Conservation (phyloP, 1,140 invertebrate species). For the Drosophila saltans region DNA sequence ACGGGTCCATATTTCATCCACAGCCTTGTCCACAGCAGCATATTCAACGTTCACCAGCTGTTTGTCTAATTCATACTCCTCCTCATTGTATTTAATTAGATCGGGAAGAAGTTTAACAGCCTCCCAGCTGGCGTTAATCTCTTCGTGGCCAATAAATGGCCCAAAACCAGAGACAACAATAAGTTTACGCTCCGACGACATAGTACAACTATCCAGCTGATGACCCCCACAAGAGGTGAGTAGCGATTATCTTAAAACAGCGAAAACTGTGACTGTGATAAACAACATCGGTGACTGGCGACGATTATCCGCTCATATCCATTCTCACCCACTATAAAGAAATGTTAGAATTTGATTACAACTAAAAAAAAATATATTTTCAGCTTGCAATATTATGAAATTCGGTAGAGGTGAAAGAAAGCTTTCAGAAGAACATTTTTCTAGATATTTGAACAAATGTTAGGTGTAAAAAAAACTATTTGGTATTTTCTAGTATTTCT, state of each 20-base stretch:
- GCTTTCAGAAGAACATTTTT: too few species aligned
- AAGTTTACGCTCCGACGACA: slow-evolving; percentile 60
- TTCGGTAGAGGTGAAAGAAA: too few species aligned
- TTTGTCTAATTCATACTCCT: slow-evolving; percentile 84
- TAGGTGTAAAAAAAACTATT: neutral
- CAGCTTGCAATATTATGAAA: too few species aligned
- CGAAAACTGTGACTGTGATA: neutral
- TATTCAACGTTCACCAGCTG: slow-evolving; percentile 87
- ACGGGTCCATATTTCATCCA: slow-evolving; percentile 86
- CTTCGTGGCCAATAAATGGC: slow-evolving; percentile 86
- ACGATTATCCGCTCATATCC: too few species aligned
- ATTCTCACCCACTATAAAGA: too few species aligned
- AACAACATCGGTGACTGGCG: neutral
- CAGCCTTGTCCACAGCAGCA: slow-evolving; percentile 83
- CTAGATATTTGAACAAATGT: too few species aligned
- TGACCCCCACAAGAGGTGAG: slow-evolving; percentile 8
- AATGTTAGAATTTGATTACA: too few species aligned
- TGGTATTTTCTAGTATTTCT: slow-evolving; percentile 2
- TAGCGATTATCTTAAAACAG: neutral
- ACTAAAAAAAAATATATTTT: too few species aligned
- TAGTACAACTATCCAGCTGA: slow-evolving; percentile 46
- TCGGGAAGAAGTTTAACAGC: slow-evolving; percentile 84
- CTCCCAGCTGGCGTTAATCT: slow-evolving; percentile 89
- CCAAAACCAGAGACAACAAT: slow-evolving; percentile 88
- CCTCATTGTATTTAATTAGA: slow-evolving; percentile 63